Conservation (phyloP, 2,888 invertebrate species). For the Drosophila robusta region DNA sequence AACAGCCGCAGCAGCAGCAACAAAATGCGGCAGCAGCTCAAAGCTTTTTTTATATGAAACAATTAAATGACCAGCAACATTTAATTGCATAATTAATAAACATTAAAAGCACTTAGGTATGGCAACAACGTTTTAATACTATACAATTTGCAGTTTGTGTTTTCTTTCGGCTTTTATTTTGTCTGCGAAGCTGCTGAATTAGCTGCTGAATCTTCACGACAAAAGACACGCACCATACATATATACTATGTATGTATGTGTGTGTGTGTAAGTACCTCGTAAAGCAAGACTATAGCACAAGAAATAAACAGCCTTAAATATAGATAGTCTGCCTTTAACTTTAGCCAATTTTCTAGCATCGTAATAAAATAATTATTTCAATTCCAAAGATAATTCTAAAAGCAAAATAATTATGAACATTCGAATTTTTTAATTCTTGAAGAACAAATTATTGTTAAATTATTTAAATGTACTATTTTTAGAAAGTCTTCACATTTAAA, state of each 20-base stretch:
- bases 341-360: background rate
- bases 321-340: background rate
- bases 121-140: conserved; percentile 71
- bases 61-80: conserved; percentile 79
- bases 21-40: conserved; percentile 41
- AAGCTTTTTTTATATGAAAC: conserved; percentile 59
- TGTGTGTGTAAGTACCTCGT: conserved; percentile 22
- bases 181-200: conserved; percentile 1
- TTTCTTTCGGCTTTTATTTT: conserved; percentile 23
- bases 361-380: background rate
- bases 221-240: conserved; percentile 61
- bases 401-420: no score
- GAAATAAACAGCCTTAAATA: background rate
- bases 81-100: conserved; percentile 82
- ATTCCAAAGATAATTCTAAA: no score
- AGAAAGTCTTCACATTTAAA: no score
- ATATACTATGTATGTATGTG: background rate
- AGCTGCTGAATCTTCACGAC: conserved; percentile 46
- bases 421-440: no score
- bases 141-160: conserved; percentile 72
- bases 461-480: no score
- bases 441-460: no score
- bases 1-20: conserved; percentile 37
- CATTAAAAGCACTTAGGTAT: conserved; percentile 81
- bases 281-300: conserved; percentile 12